Evolutionary conservation across 64 coral and sea anemone species (phyloP).

Genomic region (Anthopleura sola): DNA sequence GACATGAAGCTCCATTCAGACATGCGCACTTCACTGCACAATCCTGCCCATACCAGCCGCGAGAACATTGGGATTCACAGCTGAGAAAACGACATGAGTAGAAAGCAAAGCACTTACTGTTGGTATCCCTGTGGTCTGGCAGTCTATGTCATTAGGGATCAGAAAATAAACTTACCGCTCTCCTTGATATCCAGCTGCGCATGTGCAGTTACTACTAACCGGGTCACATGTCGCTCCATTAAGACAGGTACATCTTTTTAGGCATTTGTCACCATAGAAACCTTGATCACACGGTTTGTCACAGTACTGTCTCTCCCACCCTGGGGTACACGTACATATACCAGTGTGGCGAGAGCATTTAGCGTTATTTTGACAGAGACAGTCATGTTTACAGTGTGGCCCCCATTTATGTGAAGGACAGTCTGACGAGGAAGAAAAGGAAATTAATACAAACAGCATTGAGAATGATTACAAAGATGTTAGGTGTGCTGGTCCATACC

Average conservation of each 20-base stretch:
- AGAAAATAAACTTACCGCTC: conserved; percentile 47
- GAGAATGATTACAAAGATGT: no score
- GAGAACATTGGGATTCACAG: conserved; percentile 33
- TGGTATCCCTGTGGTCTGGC: no score
- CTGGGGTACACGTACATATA: conserved; percentile 59
- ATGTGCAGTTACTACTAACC: conserved; percentile 68
- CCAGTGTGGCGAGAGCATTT: conserved; percentile 62
- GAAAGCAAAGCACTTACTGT: no score
- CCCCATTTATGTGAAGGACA: conserved; percentile 76
- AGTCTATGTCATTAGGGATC: no score
- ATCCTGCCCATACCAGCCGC: conserved; percentile 52
- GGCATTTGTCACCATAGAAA: conserved; percentile 73
- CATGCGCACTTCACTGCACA: conserved; percentile 50
- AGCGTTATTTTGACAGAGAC: conserved; percentile 63
- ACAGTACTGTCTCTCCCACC: conserved; percentile 61
- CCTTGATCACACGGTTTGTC: conserved; percentile 61
- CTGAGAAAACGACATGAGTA: no score
- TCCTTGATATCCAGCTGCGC: conserved; percentile 56
- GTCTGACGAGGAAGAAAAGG: conserved; percentile 11
- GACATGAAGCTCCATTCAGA: conserved; percentile 59
- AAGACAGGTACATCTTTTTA: conserved; percentile 40
- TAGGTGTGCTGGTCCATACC: no score
- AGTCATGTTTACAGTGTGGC: conserved; percentile 61
- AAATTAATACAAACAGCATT: not conserved
- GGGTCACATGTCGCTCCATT: conserved; percentile 65